Evolutionary conservation across 2,113 vertebrate genomes (phyloP).

Genomic region (Arenaria interpres): DNA sequence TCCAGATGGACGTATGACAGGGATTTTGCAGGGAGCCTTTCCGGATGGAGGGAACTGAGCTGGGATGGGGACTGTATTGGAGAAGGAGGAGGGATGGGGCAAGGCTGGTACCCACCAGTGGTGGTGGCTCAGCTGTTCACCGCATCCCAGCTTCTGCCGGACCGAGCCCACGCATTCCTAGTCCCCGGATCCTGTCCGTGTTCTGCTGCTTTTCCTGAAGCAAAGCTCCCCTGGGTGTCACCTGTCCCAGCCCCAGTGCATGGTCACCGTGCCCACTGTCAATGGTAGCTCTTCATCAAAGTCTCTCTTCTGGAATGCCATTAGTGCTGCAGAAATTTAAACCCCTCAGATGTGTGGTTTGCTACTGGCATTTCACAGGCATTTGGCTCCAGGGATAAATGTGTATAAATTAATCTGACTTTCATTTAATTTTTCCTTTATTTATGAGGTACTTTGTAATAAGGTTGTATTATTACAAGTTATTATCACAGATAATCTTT

Average conservation of each 20-base stretch:
- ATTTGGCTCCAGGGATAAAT: background rate
- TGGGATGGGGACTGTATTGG: background rate
- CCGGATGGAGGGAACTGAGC: background rate
- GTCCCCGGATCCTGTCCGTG: rapidly evolving
- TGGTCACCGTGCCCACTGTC: background rate
- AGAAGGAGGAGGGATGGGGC: background rate
- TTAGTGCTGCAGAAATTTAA: background rate
- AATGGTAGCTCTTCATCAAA: background rate
- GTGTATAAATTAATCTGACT: background rate
- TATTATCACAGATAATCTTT: background rate
- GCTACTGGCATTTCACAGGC: background rate
- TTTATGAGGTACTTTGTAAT: constrained; percentile 17
- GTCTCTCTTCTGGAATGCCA: background rate
- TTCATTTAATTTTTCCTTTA: background rate
- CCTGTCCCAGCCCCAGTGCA: background rate
- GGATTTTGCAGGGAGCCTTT: background rate
- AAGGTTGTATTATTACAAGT: background rate
- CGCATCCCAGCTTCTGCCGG: background rate
- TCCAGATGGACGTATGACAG: rapidly evolving
- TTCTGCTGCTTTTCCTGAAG: background rate
- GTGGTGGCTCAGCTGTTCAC: background rate
- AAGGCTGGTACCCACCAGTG: background rate
- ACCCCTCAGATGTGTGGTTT: background rate
- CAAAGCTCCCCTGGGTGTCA: background rate
- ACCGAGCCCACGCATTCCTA: no score